Base-by-base conservation (phyloP, 2,888 invertebrate genomes). In the Corbicula japonica region DNA sequence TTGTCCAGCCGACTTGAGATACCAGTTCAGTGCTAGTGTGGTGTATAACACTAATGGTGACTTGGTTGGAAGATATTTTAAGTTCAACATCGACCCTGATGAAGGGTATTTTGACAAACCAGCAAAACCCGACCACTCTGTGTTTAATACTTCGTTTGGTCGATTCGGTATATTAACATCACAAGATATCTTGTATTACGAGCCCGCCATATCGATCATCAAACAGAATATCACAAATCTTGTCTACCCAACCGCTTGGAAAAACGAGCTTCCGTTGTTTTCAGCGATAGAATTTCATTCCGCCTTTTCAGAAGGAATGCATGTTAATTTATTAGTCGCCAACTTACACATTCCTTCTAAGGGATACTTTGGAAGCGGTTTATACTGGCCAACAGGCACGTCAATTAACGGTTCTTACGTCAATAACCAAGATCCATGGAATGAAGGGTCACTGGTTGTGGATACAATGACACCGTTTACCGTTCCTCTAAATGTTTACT, bases 121-220 rank as follows among this genome's bases (percentile, higher is more conserved):
- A 2, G 26, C 56, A 5, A 38, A 50, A 23, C 74, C 76, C 3
- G 87, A 91, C 44, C 62, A 75, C n/a, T 78, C 77, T 30, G 69
- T 60, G n/a, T 90, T 91, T 72, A 77, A 86, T 21, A 89, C 90
- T 1, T 81, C 84, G 0, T 87, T 86, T 69, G 87, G 87, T 15
- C 58, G 61, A n/a, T 84, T 86, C 50, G 97, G 97, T 0, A 95
- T 96, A 84, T 96, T 96, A 91, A 96, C 96, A 62, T 97, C 97
- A 92, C 97, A 97, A 91, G 97, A 97, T 90, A 95, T 97, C 10
- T 92, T 97, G 86, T 97, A 96, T 93, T 95, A 96, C 87, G 93
- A 95, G 3, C 97, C 97, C 0, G 95, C 96, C 0, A 93, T 96
- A 12, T 94, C 95, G 75, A 92, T 95, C n/a, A 94, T 95, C 0